Base-by-base conservation (phyloP, 1,140 invertebrate genomes). In the Onthophagus taurus region DNA sequence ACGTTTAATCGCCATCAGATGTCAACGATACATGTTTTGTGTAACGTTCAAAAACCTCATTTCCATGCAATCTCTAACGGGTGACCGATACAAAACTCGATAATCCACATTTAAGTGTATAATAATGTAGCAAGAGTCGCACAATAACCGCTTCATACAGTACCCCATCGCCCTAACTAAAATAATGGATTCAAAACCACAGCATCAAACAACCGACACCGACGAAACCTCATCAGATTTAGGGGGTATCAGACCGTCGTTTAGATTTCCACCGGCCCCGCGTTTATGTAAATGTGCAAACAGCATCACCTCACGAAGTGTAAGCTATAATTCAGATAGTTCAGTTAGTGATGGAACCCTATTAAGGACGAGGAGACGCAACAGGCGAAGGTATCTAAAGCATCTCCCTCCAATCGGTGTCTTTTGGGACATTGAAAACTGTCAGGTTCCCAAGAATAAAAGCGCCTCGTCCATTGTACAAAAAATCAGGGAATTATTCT, bases 351-450 rank as follows among this genome's bases (percentile, higher is more conserved):
- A 46, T 31, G 35, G 48, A 16, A 41, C 45, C 44, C 30, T 42
- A 35, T 23, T 42, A 23, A 30, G 44, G 31, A 37, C 42, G 20
- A 42, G 48, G 24, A 29, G 30, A 45, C 33, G 33, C 31, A 37
- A 38, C 39, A 42, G 23, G 33, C 42, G 38, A 42, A 41, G 46
- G 31, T 44, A 29, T 17, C 42, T 13, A n/a, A 65, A 58, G 14
- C 65, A 60, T 50, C 51, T 80, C 34, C 76, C 77, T 35, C 84
- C 86, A 1, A 81, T 92, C 59, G 89, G 87, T 38, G 85, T 93
- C 34, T 93, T 91, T 67, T 93, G 89, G 89, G 89, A 93, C 62
- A 93, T 93, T 58, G 88, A 93, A 72, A 93, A 90, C 60, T 88
- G 85, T 65, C 76, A 78, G 62, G 81, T 93, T 24, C 87, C 88